Base-by-base conservation (phyloP, 53 echinoderm and acorn worm species). In the Pentamera pediparva region DNA sequence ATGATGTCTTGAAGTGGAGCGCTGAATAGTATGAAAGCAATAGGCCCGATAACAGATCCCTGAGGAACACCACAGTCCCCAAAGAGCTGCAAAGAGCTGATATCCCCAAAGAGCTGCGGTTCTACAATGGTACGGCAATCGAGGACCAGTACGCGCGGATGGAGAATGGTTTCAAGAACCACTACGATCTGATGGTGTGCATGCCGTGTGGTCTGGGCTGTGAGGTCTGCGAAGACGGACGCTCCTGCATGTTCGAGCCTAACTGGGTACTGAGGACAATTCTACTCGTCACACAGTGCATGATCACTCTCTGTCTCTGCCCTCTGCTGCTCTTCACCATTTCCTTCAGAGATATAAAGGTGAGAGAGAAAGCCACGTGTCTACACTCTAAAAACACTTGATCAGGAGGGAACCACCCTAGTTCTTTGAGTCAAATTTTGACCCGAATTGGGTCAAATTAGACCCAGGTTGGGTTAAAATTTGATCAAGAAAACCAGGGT, bases 311-410 rank as follows among this genome's bases (percentile, higher is more conserved):
- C 40, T 79, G 83, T 33, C 85, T 84, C 21, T 38, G 83, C 3
- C 88, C 91, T 6, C 76, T 98, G 28, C 74, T 91, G 41, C 52
- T 88, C n/a, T 98, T 98, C 76, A 98, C 98, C 12, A 78, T 98
- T 30, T 82, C 85, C 59, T 86, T 88, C 79, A 73, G 98, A 54
- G 91, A 90, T 3, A 81, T 98, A 50, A 98, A 98, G 98, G 98
- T 98, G 77, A 69, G 85, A n/a, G n/a, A n/a, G n/a, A n/a, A n/a
- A n/a, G n/a, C n/a, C n/a, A n/a, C n/a, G n/a, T n/a, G n/a, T n/a
- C n/a, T n/a, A n/a, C n/a, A n/a, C n/a, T n/a, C n/a, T n/a, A n/a
- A n/a, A n/a, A n/a, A n/a, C n/a, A n/a, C n/a, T n/a, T n/a, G n/a
- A n/a, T n/a, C n/a, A n/a, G n/a, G n/a, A n/a, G n/a, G n/a, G n/a